These are phyloP conservation scores for Theodoxus fluviatilis DNA, from an alignment of 2,888 invertebrate genomes.

Conservation along the genomic window DNA sequence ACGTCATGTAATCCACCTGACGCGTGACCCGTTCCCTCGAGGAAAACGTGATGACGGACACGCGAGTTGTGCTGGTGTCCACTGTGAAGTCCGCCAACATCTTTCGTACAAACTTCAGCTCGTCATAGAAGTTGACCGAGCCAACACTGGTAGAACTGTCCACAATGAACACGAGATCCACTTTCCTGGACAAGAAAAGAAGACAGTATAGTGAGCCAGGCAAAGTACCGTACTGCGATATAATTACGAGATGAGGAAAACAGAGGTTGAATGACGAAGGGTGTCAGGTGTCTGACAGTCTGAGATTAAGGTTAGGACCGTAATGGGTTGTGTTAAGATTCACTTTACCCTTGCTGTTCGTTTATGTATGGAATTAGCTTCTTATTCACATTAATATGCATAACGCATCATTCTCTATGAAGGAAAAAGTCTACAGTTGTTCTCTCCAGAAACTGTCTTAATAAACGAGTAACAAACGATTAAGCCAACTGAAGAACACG, in stretches of 20 bases:
- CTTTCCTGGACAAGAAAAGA: slow-evolving; percentile 27
- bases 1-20: slow-evolving; percentile 73
- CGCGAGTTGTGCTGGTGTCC: slow-evolving; percentile 72
- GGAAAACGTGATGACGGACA: slow-evolving; percentile 75
- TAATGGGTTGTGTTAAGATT: no score
- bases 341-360: no score
- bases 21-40: slow-evolving; percentile 70
- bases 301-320: no score
- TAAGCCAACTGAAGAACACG: no score
- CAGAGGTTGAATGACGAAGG: not conserved
- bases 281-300: no score
- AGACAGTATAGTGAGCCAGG: not conserved
- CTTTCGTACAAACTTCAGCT: slow-evolving; percentile 74
- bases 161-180: slow-evolving; percentile 75
- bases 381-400: no score
- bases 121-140: slow-evolving; percentile 73
- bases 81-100: slow-evolving; percentile 73
- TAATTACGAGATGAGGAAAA: not conserved
- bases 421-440: no score
- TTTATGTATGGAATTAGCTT: no score
- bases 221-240: not conserved
- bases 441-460: no score
- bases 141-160: slow-evolving; percentile 78
- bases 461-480: no score
- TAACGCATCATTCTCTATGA: no score